These are phyloP conservation scores for Thryonomys swinderianus DNA, from an alignment of 2,113 vertebrate species.

Conservation along the genomic window DNA sequence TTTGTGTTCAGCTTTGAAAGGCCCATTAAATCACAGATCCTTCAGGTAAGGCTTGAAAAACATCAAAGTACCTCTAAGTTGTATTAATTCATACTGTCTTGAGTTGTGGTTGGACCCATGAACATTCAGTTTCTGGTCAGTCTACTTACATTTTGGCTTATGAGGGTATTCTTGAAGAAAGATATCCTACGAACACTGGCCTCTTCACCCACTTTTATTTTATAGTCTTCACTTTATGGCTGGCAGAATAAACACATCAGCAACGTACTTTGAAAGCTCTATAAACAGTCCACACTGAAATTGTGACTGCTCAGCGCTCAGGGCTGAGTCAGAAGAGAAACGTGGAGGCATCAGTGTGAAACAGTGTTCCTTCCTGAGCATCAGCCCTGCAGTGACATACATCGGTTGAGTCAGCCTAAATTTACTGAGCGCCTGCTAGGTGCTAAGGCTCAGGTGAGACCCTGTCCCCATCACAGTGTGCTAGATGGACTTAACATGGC, in stretches of 20 bases:
- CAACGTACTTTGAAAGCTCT: slow-evolving; percentile 23
- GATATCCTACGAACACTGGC: neutral
- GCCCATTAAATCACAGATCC: slow-evolving; percentile 70
- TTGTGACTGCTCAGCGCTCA: neutral
- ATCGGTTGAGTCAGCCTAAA: neutral
- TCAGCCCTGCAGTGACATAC: neutral
- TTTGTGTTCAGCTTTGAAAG: slow-evolving; percentile 64
- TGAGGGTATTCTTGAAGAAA: neutral
- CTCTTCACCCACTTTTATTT: slow-evolving; percentile 45
- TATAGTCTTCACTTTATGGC: neutral
- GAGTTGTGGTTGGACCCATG: neutral
- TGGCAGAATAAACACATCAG: neutral
- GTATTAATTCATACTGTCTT: slow-evolving; percentile 38
- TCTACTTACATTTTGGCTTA: slow-evolving; percentile 31
- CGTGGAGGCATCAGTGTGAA: neutral
- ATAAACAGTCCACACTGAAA: slow-evolving; percentile 10
- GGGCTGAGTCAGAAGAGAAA: neutral
- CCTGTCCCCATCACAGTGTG: neutral
- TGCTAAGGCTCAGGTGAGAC: neutral
- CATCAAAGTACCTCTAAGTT: neutral
- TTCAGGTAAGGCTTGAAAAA: slow-evolving; percentile 56
- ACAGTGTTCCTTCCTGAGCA: neutral
- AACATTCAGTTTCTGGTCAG: neutral
- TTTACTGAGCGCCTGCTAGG: neutral
- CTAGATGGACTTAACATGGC: neutral